Conservation (phyloP, 2,888 invertebrate species). For the Trisateles emortualis region DNA sequence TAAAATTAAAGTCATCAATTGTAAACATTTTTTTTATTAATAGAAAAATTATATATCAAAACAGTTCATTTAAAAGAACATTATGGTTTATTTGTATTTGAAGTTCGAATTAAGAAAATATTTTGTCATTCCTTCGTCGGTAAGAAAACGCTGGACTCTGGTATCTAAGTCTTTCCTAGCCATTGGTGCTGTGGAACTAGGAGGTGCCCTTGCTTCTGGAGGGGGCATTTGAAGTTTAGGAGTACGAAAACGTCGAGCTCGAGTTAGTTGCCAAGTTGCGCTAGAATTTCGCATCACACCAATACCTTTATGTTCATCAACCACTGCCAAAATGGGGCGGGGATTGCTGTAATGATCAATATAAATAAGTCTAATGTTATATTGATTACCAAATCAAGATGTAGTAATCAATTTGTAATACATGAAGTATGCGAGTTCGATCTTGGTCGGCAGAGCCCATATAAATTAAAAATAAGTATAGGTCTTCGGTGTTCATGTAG, state of each 20-base stretch:
- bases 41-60: slow-evolving; percentile 5
- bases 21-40: too few species aligned
- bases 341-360: slow-evolving; percentile 59
- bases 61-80: too few species aligned
- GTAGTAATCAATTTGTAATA: too few species aligned
- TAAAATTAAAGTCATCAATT: too few species aligned
- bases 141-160: slow-evolving; percentile 68
- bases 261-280: slow-evolving; percentile 74
- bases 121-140: slow-evolving; percentile 40
- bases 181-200: slow-evolving; percentile 66
- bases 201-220: slow-evolving; percentile 68
- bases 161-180: slow-evolving; percentile 72
- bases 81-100: background rate
- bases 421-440: too few species aligned
- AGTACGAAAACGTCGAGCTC: slow-evolving; percentile 73
- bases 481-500: too few species aligned
- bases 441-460: too few species aligned
- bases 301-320: slow-evolving; percentile 61
- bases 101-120: slow-evolving; percentile 4
- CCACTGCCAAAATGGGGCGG: slow-evolving; percentile 64
- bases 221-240: slow-evolving; percentile 66
- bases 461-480: too few species aligned
- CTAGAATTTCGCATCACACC: slow-evolving; percentile 66
- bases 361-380: background rate
- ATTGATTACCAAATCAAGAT: too few species aligned